Base-by-base conservation (phyloP, 1,140 invertebrate species). In the Temnothorax curvispinosus region DNA sequence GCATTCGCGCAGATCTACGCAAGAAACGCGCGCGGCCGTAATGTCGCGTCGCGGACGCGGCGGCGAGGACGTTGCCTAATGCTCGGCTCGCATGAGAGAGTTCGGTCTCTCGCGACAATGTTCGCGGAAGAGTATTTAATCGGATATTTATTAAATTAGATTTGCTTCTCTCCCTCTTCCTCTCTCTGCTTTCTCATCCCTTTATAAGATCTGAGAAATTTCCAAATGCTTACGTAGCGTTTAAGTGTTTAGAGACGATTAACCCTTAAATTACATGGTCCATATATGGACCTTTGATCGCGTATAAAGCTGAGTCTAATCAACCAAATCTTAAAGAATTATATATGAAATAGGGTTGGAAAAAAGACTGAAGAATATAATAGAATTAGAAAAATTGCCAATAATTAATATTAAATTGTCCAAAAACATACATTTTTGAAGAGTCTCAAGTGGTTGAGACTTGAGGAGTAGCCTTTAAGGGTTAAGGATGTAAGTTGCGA, bases 51-150 rank as follows among this genome's bases (percentile, higher is more conserved):
- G 27, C 27, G 27, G 27, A 27, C 89, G 88, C 86, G 32, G 65
- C 78, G 86, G 76, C 87, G 89, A 50, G n/a, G 80, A 88, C 72
- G 62, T 27, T 67, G 60, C 89, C 87, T 93, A 93, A 93, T 93
- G 92, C 85, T 86, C 91, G 86, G 56, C 87, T 93, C 86, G 92
- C 93, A 92, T 93, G 93, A 90, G 92, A 87, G 71, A 50, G 67
- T 47, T 80, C 65, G 58, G 9, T 3, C 69, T 11, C 47, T 67
- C 35, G 75, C 67, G 62, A 87, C 80, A 87, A 56, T 78, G 47
- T 82, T 65, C 58, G 7, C 47, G 58, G 58, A 54, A 67, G 56
- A 21, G 11, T 76, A 65, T 86, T 80, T 44, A 44, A 35, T 13
- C 5, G 32, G 8, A 21, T 27, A 85, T 85, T 65, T 77, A 60